These are phyloP conservation scores for Araneus ventricosus DNA, from an alignment of 1,140 invertebrate species.

Conservation along the genomic window DNA sequence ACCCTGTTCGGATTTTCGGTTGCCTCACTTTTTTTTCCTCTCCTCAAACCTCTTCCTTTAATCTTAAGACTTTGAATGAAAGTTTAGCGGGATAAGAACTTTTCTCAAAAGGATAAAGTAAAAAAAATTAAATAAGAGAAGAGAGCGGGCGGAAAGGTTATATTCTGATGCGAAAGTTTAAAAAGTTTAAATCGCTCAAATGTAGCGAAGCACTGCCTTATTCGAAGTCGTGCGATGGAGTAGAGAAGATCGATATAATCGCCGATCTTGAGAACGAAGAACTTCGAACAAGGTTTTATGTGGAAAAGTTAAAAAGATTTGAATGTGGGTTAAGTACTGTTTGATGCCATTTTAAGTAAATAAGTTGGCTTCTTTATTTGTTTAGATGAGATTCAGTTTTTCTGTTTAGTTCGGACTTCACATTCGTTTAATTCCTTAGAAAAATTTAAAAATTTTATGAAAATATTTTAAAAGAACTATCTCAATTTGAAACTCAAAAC, in stretches of 20 bases:
- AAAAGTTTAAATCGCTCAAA: constrained; percentile 39
- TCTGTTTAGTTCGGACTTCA: neutral
- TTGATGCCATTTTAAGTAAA: neutral
- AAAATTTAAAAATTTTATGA: too few species aligned
- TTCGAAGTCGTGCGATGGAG: neutral
- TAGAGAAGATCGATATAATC: neutral
- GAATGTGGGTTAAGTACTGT: neutral
- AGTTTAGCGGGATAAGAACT: constrained; percentile 23
- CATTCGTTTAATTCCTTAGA: too few species aligned
- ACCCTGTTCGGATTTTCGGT: constrained; percentile 41
- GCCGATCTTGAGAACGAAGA: neutral
- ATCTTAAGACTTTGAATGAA: constrained; percentile 46
- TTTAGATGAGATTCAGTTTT: neutral
- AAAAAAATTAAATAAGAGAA: neutral
- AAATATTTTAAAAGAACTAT: too few species aligned
- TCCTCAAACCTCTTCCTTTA: neutral
- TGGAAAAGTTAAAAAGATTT: neutral
- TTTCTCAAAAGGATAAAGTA: neutral
- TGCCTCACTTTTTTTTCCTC: neutral
- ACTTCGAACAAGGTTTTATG: neutral
- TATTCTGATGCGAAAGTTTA: constrained; percentile 14
- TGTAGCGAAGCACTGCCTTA: neutral
- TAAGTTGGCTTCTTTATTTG: neutral
- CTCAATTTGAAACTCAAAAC: too few species aligned
- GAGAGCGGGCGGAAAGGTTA: neutral